These are phyloP conservation scores for Drosophila acutilabella DNA, from an alignment of 2,888 invertebrate genomes.

Conservation along the genomic window DNA sequence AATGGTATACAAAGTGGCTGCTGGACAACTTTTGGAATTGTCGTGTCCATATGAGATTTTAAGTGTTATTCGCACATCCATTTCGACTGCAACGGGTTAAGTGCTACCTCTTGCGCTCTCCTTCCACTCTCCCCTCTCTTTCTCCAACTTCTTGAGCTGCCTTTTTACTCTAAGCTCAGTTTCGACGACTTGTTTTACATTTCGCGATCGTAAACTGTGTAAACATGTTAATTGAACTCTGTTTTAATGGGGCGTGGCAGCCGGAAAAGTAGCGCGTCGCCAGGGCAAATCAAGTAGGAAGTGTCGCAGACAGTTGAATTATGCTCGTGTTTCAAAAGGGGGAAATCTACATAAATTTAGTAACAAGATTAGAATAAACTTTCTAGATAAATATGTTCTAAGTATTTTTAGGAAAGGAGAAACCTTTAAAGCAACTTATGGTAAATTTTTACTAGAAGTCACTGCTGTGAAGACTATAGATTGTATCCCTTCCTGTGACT, in stretches of 20 bases:
- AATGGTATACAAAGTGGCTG: constrained; percentile 70
- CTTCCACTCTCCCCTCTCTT: background rate
- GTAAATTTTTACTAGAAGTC: no score
- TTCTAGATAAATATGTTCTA: background rate
- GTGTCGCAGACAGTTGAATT: constrained; percentile 10
- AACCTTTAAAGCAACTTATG: no score
- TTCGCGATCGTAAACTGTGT: constrained; percentile 60
- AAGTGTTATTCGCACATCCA: constrained; percentile 67
- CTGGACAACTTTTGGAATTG: constrained; percentile 35
- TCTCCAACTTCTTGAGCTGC: background rate
- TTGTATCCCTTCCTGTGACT: no score
- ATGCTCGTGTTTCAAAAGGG: no score
- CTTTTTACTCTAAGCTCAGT: constrained; percentile 37
- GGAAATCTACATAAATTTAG: background rate
- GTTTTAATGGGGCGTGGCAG: constrained; percentile 51
- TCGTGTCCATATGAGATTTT: constrained; percentile 51
- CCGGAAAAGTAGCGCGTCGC: background rate
- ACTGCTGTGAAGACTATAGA: no score
- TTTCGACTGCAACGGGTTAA: constrained; percentile 42
- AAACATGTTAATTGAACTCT: constrained; percentile 71
- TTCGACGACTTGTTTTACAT: constrained; percentile 59
- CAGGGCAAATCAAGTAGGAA: constrained; percentile 21
- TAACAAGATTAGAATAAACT: background rate
- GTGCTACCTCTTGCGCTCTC: constrained; percentile 28
- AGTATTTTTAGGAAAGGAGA: background rate